A percentile compares a stretch with the other conserved stretches of the same genome.
phyloP scores from a whole-genome alignment of 2,113 vertebrate genomes.

The Tapirus terrestris region DNA sequence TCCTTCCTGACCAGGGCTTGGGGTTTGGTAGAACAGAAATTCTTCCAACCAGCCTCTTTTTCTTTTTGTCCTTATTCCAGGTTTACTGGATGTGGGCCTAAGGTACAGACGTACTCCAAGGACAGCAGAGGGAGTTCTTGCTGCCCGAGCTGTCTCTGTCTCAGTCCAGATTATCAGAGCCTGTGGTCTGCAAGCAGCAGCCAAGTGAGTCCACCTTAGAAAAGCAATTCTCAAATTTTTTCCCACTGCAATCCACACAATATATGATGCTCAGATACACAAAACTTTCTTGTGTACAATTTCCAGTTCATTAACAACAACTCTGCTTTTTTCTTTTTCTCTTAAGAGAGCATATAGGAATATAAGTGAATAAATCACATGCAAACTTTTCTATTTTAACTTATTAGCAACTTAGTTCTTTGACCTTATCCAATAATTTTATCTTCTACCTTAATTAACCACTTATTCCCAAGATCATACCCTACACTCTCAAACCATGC shows the following conservation, averaged over 20 bases:
- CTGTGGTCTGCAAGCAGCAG: slow-evolving; percentile 94
- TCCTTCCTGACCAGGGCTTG: background rate
- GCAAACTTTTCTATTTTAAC: slow-evolving; percentile 7
- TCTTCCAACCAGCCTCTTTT: slow-evolving; percentile 24
- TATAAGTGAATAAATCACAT: slow-evolving; percentile 31
- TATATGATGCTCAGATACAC: background rate
- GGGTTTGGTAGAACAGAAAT: background rate
- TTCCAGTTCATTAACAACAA: slow-evolving; percentile 55
- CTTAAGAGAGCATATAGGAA: slow-evolving; percentile 50
- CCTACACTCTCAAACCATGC: background rate
- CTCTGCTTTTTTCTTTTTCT: slow-evolving; percentile 1
- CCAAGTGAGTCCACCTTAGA: slow-evolving; percentile 87
- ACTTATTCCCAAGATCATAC: background rate
- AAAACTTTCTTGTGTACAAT: background rate
- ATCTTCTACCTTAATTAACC: background rate
- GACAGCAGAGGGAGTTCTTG: slow-evolving; percentile 80
- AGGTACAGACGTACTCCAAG: slow-evolving; percentile 88
- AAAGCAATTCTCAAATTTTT: background rate
- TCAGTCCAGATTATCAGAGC: slow-evolving; percentile 92
- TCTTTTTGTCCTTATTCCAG: slow-evolving; percentile 81
- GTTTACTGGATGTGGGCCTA: slow-evolving; percentile 92
- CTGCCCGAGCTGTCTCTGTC: slow-evolving; percentile 88
- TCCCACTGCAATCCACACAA: background rate
- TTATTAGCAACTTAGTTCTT: slow-evolving; percentile 17
- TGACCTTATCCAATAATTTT: background rate